Evolutionary conservation across 2,113 vertebrate species (phyloP).

Genomic region (Semicossyphus pulcher): DNA sequence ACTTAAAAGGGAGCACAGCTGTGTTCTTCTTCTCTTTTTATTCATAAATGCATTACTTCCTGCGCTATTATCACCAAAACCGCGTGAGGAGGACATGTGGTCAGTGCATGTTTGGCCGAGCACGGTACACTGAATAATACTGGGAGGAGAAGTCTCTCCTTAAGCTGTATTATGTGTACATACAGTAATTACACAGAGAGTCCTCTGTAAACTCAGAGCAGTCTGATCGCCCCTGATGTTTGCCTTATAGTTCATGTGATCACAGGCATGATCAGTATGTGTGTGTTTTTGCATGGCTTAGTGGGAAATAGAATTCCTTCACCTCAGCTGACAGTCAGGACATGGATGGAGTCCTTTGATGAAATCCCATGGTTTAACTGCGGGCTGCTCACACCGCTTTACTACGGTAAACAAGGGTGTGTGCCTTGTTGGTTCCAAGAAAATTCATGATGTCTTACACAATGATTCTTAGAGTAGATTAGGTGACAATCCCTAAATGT

Average conservation of each 20-base stretch:
- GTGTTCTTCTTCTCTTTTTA: background rate
- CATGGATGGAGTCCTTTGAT: slow-evolving; percentile 1
- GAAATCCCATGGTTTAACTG: background rate
- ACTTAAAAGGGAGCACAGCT: background rate
- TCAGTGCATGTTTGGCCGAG: slow-evolving; percentile 24
- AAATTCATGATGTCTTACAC: slow-evolving; percentile 9
- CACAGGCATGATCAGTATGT: slow-evolving; percentile 38
- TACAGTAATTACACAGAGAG: slow-evolving; percentile 41
- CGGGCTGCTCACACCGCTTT: background rate
- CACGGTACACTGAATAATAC: background rate
- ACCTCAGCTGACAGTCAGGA: slow-evolving; percentile 40
- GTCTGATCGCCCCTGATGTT: slow-evolving; percentile 37
- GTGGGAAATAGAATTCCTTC: slow-evolving; percentile 10
- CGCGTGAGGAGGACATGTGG: slow-evolving; percentile 10
- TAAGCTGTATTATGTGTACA: slow-evolving; percentile 47
- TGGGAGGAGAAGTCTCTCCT: slow-evolving; percentile 30
- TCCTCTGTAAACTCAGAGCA: slow-evolving; percentile 10
- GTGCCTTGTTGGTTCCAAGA: background rate
- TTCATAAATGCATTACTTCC: background rate
- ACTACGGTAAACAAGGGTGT: slow-evolving; percentile 11
- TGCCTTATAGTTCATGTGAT: slow-evolving; percentile 54
- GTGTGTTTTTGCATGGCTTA: slow-evolving; percentile 3
- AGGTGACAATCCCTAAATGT: background rate
- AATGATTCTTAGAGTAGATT: background rate
- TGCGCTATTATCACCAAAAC: background rate